Conservation (phyloP, 2,888 invertebrate species). For the Villa cingulata region DNA sequence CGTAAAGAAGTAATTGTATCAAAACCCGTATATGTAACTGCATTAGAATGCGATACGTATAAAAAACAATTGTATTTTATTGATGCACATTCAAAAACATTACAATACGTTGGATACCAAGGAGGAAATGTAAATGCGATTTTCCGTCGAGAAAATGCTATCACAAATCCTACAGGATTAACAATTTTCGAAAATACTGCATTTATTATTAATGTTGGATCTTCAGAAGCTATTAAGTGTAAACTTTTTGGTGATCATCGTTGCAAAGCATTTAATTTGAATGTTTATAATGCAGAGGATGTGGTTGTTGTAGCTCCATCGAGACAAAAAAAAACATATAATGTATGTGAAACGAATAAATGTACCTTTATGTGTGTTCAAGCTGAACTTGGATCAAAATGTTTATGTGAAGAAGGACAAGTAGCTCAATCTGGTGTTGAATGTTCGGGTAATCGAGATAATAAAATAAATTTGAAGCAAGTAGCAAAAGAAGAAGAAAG, state of each 20-base stretch:
- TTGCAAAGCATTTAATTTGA: conserved; percentile 39
- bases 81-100: conserved; percentile 44
- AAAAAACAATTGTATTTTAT: conserved; percentile 58
- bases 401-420: conserved; percentile 43
- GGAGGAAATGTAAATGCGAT: conserved; percentile 37
- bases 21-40: conserved; percentile 33
- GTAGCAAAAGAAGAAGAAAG: neutral
- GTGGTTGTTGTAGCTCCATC: conserved; percentile 43
- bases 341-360: conserved; percentile 39
- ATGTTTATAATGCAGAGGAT: conserved; percentile 36
- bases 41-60: conserved; percentile 39
- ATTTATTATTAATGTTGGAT: conserved; percentile 50
- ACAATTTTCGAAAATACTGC: conserved; percentile 62
- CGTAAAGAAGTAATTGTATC: conserved; percentile 34
- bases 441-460: conserved; percentile 22
- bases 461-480: neutral
- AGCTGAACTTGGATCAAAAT: conserved; percentile 36
- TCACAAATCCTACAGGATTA: conserved; percentile 48
- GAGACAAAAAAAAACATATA: conserved; percentile 38
- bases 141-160: conserved; percentile 35
- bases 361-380: conserved; percentile 52
- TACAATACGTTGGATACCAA: conserved; percentile 40
- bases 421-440: conserved; percentile 26
- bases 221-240: conserved; percentile 45
- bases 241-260: conserved; percentile 39